These are phyloP conservation scores for Hermodice carunculata DNA, from an alignment of 2,888 invertebrate species.

Conservation along the genomic window DNA sequence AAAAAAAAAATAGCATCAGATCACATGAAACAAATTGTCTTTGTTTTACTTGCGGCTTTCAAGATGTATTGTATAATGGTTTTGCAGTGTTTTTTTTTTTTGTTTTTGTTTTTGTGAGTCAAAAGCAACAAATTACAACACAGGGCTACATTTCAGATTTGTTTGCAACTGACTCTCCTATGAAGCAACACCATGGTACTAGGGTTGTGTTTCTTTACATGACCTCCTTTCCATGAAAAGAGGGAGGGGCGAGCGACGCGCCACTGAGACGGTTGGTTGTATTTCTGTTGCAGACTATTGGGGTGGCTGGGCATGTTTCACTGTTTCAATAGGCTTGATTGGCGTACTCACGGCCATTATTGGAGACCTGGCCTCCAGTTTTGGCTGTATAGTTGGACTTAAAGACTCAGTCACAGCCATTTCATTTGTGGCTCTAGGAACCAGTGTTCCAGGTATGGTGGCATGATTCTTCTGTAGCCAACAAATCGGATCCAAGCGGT, in stretches of 20 bases:
- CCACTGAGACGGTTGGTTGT: no score
- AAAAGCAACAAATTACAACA: neutral
- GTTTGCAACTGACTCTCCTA: neutral
- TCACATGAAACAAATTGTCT: no score
- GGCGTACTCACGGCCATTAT: conserved; percentile 96
- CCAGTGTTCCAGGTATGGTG: conserved; percentile 85
- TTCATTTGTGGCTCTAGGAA: conserved; percentile 97
- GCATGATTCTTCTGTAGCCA: no score
- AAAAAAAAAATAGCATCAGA: no score
- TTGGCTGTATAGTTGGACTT: conserved; percentile 97
- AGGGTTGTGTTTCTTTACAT: neutral
- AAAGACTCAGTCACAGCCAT: conserved; percentile 98
- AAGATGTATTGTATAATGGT: no score
- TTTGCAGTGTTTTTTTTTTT: no score
- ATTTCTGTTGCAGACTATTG: conserved; percentile 40
- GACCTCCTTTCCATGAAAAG: no score
- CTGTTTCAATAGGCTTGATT: conserved; percentile 91
- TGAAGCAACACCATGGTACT: neutral
- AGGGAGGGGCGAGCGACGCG: no score
- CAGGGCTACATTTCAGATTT: neutral
- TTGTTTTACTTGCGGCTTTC: no score
- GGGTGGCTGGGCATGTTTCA: conserved; percentile 92
- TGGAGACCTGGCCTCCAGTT: conserved; percentile 96
- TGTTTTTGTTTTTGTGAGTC: neutral
- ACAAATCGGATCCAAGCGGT: no score